These are phyloP conservation scores for Pelodiscus sinensis DNA, from an alignment of 2,113 vertebrate genomes.

Conservation along the genomic window DNA sequence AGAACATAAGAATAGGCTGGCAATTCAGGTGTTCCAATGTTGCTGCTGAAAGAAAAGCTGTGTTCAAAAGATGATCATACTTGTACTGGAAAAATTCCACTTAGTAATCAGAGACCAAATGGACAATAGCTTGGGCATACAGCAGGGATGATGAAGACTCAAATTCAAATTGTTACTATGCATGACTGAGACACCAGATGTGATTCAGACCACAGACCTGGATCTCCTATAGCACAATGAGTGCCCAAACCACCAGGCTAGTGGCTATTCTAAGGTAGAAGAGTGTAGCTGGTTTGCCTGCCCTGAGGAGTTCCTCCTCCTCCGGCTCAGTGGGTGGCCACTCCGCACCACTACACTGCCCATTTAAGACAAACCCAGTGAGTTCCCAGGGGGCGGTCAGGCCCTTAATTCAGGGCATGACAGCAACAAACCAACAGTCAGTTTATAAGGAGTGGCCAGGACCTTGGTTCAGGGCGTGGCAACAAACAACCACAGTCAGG, in stretches of 20 bases:
- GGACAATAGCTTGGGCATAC: neutral
- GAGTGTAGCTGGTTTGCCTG: no score
- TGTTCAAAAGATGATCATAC: neutral
- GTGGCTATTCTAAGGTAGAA: neutral
- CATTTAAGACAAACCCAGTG: no score
- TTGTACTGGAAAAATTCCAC: neutral
- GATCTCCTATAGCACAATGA: neutral
- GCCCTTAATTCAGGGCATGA: no score
- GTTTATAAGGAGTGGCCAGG: no score
- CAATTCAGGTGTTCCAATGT: neutral
- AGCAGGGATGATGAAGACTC: neutral
- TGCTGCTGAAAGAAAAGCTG: neutral
- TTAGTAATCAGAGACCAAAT: neutral
- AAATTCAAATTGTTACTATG: neutral
- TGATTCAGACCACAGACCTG: neutral
- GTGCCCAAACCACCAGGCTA: neutral
- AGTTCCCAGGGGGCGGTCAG: no score
- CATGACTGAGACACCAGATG: neutral
- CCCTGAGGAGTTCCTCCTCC: no score
- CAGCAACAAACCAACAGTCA: no score
- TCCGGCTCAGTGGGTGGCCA: no score
- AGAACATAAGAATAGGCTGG: accelerated
- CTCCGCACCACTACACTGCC: no score
- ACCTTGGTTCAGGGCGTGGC: no score
- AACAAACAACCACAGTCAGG: no score